Conservation (phyloP, 2,888 invertebrate species). For the Blastobasis adustella region DNA sequence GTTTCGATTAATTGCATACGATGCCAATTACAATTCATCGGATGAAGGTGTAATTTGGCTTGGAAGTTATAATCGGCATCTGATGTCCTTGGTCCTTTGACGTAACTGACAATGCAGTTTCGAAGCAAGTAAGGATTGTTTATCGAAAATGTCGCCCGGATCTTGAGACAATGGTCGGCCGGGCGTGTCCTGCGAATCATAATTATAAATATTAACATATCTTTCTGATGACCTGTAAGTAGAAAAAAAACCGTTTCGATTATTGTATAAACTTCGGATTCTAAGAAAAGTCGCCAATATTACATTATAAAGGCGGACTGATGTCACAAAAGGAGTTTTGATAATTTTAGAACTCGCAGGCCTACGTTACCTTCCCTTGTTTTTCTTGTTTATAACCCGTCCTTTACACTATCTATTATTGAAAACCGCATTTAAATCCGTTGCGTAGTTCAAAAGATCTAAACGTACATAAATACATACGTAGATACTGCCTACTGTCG, state of each 20-base stretch:
- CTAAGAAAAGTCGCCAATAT: not conserved
- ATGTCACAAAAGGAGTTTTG: not conserved
- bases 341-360: slow-evolving; percentile 4
- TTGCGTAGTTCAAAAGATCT: too few relatives aligned
- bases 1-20: too few relatives aligned
- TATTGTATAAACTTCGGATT: not conserved
- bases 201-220: slow-evolving; percentile 32
- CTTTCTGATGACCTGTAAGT: slow-evolving; percentile 8
- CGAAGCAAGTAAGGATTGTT: slow-evolving; percentile 34
- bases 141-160: slow-evolving; percentile 32
- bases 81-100: slow-evolving; percentile 33
- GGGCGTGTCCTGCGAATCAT: slow-evolving; percentile 16
- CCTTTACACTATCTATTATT: too few relatives aligned
- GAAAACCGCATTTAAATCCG: too few relatives aligned
- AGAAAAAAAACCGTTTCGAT: slow-evolving; percentile 1
- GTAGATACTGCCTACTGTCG: too few relatives aligned
- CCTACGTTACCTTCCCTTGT: too few relatives aligned
- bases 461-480: too few relatives aligned
- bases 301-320: too few relatives aligned
- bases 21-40: too few relatives aligned
- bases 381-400: too few relatives aligned
- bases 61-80: slow-evolving; percentile 17
- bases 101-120: slow-evolving; percentile 28
- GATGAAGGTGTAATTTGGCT: slow-evolving; percentile 11
- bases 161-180: slow-evolving; percentile 29